Percentiles rank a stretch among this genome's conserved stretches.
phyloP scores from a whole-genome alignment of 2,888 invertebrate genomes.

The Lypha dubia region DNA sequence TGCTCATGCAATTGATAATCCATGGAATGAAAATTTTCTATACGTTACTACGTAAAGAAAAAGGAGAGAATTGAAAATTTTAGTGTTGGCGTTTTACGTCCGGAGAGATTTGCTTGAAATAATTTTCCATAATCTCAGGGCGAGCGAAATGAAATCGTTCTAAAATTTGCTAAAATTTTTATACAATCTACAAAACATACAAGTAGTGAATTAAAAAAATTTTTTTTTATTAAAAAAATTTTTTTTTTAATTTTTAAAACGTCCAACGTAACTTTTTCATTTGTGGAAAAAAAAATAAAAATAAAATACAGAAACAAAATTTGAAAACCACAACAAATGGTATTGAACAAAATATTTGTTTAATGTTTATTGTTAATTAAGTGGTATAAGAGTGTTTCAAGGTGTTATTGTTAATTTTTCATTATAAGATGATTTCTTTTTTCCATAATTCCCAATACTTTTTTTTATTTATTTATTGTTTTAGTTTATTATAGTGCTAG shows the following conservation, averaged over 20 bases:
- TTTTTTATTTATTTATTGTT: conserved; percentile 9
- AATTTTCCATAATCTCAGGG: too few relatives aligned
- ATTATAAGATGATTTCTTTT: conserved; percentile 5
- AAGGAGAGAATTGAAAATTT: too few relatives aligned
- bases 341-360: conserved; percentile 34
- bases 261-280: background rate
- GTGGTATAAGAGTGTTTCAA: background rate
- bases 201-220: too few relatives aligned
- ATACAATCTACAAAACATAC: too few relatives aligned
- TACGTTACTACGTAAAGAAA: too few relatives aligned
- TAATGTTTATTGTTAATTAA: conserved; percentile 14
- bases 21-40: too few relatives aligned
- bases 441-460: conserved; percentile 7
- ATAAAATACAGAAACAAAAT: background rate
- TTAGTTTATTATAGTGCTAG: background rate
- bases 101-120: too few relatives aligned
- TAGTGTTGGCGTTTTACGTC: too few relatives aligned
- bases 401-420: conserved; percentile 19
- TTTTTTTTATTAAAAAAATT: background rate
- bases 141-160: too few relatives aligned
- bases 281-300: background rate
- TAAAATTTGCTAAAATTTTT: too few relatives aligned
- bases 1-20: background rate
- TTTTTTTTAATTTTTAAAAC: background rate
- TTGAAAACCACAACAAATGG: conserved; percentile 22